Conservation (phyloP, 2,888 invertebrate genomes). For the Beris chalybata region DNA sequence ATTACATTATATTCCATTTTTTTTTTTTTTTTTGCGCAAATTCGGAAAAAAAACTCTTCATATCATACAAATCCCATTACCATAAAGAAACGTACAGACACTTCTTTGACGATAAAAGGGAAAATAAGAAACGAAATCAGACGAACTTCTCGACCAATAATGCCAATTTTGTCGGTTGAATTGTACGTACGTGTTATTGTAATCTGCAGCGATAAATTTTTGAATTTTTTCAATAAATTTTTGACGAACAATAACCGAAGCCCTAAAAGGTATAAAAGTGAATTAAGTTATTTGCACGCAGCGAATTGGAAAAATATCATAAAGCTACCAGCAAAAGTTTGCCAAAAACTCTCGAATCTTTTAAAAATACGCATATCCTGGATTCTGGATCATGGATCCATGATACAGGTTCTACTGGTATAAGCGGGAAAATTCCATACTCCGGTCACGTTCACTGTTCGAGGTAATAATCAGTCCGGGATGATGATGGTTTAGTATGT, state of each 20-base stretch:
- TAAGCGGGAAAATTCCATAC: conserved; percentile 32
- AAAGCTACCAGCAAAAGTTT: conserved; percentile 28
- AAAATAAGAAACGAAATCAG: conserved; percentile 2
- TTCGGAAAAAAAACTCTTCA: conserved; percentile 15
- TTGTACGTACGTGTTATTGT: conserved; percentile 24
- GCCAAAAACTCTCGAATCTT: conserved; percentile 3
- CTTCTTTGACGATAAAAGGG: not conserved
- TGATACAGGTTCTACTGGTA: conserved; percentile 4
- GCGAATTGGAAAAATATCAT: conserved; percentile 30
- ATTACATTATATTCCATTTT: not conserved
- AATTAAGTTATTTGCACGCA: conserved; percentile 32
- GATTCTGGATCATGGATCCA: not conserved
- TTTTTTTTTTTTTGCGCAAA: no score
- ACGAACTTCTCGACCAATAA: not conserved
- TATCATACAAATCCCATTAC: conserved; percentile 29
- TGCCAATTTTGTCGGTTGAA: not conserved
- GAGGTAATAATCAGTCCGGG: conserved; percentile 41
- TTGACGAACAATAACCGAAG: conserved; percentile 29
- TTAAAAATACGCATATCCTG: conserved; percentile 4
- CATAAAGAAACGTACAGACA: conserved; percentile 10
- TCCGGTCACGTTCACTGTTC: conserved; percentile 41
- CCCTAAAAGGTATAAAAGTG: conserved; percentile 24
- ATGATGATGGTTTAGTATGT: conserved; percentile 30
- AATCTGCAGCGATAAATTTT: conserved; percentile 30
- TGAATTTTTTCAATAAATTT: conserved; percentile 31